phyloP scores from a whole-genome alignment of 2,113 vertebrate genomes.

The Muscicapa adusta region DNA sequence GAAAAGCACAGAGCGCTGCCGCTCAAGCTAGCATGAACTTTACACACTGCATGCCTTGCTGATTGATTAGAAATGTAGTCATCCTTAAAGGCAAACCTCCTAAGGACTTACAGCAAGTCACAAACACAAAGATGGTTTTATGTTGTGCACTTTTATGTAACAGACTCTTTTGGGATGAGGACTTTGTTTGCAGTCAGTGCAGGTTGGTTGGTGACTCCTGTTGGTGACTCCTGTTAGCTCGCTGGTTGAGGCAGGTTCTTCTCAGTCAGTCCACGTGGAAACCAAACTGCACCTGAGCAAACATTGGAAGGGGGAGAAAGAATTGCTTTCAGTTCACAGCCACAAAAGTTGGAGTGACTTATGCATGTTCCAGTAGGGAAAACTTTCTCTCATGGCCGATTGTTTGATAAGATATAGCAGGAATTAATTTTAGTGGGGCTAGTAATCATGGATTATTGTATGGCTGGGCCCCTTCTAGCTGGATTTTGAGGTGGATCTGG shows the following conservation, averaged over 20 bases:
- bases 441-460: background rate
- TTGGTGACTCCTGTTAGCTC: slow-evolving; percentile 14
- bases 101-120: slow-evolving; percentile 43
- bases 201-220: background rate
- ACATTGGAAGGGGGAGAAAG: slow-evolving; percentile 53
- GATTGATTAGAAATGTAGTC: slow-evolving; percentile 73
- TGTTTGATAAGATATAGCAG: slow-evolving; percentile 59
- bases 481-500: background rate
- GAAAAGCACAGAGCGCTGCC: slow-evolving; percentile 5
- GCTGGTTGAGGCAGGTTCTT: slow-evolving; percentile 34
- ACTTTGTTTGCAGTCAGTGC: slow-evolving; percentile 33
- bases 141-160: background rate
- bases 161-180: background rate
- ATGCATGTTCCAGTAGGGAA: slow-evolving; percentile 47
- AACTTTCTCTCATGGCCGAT: slow-evolving; percentile 34
- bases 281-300: slow-evolving; percentile 72
- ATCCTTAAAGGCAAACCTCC: slow-evolving; percentile 66
- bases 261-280: slow-evolving; percentile 52
- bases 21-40: slow-evolving; percentile 66
- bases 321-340: slow-evolving; percentile 46
- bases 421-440: slow-evolving; percentile 9
- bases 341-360: slow-evolving; percentile 57
- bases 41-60: slow-evolving; percentile 37
- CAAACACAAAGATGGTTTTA: slow-evolving; percentile 40
- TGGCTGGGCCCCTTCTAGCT: background rate